Conservation (phyloP, 2,113 vertebrate species). For the Hypocryptadius cinnamomeus region DNA sequence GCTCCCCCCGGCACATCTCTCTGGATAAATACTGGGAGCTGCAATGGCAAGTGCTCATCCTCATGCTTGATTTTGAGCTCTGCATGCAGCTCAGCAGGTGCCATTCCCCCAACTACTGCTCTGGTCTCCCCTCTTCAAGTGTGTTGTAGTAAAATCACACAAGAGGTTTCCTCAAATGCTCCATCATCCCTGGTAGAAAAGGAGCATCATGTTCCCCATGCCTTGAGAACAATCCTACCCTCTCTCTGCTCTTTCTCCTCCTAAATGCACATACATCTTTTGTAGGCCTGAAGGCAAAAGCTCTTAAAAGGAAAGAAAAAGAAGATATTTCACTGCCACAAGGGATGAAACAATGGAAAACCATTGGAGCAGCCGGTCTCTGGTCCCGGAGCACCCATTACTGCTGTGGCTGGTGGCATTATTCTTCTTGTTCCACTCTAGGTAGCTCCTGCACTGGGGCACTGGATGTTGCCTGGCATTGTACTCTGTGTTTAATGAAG, state of each 20-base stretch:
- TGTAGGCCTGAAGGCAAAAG: neutral
- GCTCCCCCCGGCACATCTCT: fast-evolving
- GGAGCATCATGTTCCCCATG: neutral
- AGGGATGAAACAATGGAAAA: neutral
- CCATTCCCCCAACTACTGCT: neutral
- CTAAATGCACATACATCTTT: neutral
- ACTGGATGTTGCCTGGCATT: neutral
- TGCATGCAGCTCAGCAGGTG: neutral
- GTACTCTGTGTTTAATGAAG: neutral
- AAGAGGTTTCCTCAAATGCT: neutral
- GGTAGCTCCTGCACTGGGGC: neutral
- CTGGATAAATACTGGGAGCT: neutral
- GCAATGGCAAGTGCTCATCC: neutral
- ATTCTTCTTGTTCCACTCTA: neutral
- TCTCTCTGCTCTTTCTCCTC: neutral
- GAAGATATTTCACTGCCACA: neutral
- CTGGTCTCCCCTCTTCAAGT: neutral
- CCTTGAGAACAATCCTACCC: neutral
- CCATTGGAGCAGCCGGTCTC: neutral
- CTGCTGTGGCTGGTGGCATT: neutral
- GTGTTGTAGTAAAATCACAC: neutral
- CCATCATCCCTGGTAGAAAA: neutral
- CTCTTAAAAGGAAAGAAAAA: neutral
- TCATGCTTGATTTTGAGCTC: neutral
- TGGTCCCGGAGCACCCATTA: neutral